Evolutionary conservation across 2,797 vertebrate genomes (phyloP), one percentile per base, ranked within the genome.

Genomic region (Myotis pilosus): DNA sequence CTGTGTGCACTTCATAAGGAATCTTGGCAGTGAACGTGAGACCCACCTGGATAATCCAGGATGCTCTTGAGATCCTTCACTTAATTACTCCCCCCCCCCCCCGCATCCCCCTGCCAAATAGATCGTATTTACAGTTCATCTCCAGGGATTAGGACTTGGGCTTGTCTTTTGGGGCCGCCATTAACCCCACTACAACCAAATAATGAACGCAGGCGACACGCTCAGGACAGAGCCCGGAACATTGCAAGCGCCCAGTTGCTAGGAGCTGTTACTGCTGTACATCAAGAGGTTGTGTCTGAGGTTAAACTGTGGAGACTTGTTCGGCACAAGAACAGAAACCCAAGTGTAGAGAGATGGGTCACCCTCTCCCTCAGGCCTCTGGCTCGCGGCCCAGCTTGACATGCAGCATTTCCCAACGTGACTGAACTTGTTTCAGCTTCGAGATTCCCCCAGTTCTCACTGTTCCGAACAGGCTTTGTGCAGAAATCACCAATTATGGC

Each of bases 201-300:
- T 0, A 15, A 20, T 1, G 11, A 41, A 12, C 6, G 25, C 6
- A 2, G 0, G 2, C 8, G 13, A 9, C 0, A 0, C 3, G 13
- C 47, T 51, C 44, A 19, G 11, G 30, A 25, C 53, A 12, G 30
- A 57, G 44, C 41, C 9, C 5, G 76, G 66, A 30, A 19, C 16
- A 1, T 0, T 0, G 33, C 4, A 30, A 20, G 22, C 0, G 6
- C 38, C 55, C 13, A 1, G 1, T 0, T 30, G 36, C n/a, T 0
- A 60, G 3, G 33, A 12, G 16, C 36, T 5, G 0, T 22, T 2
- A 0, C 60, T 6, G 5, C 4, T 5, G 0, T 0, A 25, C 20
- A 1, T 7, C 2, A 5, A 30, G 83, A 33, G 68, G 28, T 6
- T 20, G 5, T 3, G 5, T 36, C n/a, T 22, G 30, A n/a, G 7